Percentiles rank a stretch among this genome's conserved stretches.
phyloP scores from a whole-genome alignment of 2,888 invertebrate genomes.

The Lepidocyrtoides sp. region DNA sequence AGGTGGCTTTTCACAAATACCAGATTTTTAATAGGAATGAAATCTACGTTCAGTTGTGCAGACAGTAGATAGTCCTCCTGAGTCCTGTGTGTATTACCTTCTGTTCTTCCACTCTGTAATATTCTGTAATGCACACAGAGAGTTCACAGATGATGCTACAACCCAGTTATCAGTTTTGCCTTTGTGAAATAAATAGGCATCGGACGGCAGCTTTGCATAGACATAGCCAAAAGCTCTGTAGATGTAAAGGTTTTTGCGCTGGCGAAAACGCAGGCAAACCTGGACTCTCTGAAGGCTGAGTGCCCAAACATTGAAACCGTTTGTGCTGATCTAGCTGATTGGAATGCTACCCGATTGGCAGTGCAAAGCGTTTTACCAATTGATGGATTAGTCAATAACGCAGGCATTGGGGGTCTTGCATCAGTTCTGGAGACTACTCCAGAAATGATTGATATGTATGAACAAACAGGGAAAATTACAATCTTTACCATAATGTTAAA shows the following conservation, averaged over 20 bases:
- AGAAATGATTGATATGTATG: slow-evolving; percentile 91
- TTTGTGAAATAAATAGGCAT: slow-evolving; percentile 87
- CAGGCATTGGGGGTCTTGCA: slow-evolving; percentile 91
- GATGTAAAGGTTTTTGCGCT: slow-evolving; percentile 88
- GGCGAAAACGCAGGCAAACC: slow-evolving; percentile 90
- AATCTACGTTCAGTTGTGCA: too few species aligned
- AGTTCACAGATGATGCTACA: too few species aligned
- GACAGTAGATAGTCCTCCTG: too few species aligned
- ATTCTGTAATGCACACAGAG: neutral
- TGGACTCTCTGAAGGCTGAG: slow-evolving; percentile 89
- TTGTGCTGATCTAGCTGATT: slow-evolving; percentile 91
- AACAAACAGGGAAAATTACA: too few species aligned
- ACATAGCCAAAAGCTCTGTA: slow-evolving; percentile 62
- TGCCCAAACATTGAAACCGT: slow-evolving; percentile 89
- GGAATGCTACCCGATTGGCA: slow-evolving; percentile 91
- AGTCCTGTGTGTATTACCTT: too few species aligned
- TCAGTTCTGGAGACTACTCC: slow-evolving; percentile 91
- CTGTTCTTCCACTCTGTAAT: too few species aligned
- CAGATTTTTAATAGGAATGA: too few species aligned
- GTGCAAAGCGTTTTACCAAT: slow-evolving; percentile 90
- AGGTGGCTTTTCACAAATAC: too few species aligned
- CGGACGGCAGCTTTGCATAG: slow-evolving; percentile 88
- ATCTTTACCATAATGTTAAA: too few species aligned
- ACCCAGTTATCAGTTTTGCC: neutral
- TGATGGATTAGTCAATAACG: slow-evolving; percentile 96